phyloP scores from a whole-genome alignment of 2,113 vertebrate genomes.

The Azemiops feae region DNA sequence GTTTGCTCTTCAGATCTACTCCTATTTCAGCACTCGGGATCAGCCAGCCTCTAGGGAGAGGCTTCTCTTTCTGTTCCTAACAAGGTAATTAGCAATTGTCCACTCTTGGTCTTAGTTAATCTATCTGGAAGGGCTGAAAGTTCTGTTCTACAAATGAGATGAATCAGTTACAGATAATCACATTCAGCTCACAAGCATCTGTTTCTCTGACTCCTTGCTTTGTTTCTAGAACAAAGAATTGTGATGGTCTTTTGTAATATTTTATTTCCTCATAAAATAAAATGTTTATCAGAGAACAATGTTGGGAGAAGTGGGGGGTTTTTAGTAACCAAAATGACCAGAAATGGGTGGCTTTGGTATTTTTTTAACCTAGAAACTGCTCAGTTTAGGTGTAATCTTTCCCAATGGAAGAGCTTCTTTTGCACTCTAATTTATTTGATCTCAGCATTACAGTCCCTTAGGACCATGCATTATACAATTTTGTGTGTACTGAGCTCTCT shows the following conservation, averaged over 20 bases:
- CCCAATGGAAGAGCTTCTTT: not conserved
- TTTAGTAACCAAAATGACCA: not conserved
- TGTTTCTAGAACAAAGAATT: not conserved
- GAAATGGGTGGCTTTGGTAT: not conserved
- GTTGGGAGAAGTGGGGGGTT: not conserved
- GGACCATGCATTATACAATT: not conserved
- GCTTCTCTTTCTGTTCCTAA: constrained; percentile 95
- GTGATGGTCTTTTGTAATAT: not conserved
- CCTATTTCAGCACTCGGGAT: constrained; percentile 94
- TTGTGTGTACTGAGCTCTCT: not conserved
- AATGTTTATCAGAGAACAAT: not conserved
- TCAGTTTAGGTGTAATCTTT: not conserved
- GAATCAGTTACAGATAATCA: not conserved
- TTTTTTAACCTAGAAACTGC: not conserved
- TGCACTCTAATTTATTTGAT: not conserved
- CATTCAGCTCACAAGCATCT: not conserved
- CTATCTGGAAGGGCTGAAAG: not conserved
- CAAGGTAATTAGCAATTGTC: constrained; percentile 76
- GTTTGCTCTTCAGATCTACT: constrained; percentile 97
- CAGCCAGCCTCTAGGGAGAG: constrained; percentile 94
- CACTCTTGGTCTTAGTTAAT: not conserved
- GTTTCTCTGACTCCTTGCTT: not conserved
- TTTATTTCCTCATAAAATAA: not conserved
- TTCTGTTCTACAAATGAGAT: not conserved
- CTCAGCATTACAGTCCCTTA: not conserved